These are phyloP conservation scores for Chaetogeoica ovagalla DNA, from an alignment of 2,888 invertebrate genomes.

Conservation along the genomic window DNA sequence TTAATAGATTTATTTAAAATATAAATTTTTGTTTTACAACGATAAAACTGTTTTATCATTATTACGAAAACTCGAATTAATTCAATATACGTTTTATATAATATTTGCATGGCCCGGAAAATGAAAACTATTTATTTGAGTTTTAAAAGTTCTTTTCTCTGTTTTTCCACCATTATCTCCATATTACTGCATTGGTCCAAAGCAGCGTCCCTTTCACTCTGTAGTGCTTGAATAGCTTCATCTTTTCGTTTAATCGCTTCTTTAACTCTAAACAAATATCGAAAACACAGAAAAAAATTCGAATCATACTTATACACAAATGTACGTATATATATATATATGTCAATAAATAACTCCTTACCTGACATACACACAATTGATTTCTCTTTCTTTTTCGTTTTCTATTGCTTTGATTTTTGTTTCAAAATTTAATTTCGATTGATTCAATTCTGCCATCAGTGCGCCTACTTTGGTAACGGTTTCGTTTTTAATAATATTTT, in stretches of 20 bases:
- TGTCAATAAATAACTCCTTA: conserved; percentile 58
- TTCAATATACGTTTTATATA: too few relatives aligned
- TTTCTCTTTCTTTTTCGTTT: conserved; percentile 71
- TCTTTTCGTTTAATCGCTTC: conserved; percentile 80
- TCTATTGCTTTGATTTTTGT: conserved; percentile 59
- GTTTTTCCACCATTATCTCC: conserved; percentile 76
- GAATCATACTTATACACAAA: too few relatives aligned
- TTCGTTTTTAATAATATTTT: conserved; percentile 66
- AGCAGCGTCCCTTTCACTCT: conserved; percentile 70
- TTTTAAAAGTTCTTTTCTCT: conserved; percentile 52
- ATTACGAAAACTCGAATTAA: too few relatives aligned
- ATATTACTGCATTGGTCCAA: conserved; percentile 74
- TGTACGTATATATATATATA: too few relatives aligned
- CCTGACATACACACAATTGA: conserved; percentile 80
- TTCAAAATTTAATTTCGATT: conserved; percentile 57
- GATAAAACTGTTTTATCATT: too few relatives aligned
- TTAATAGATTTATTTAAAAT: too few relatives aligned
- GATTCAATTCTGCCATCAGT: conserved; percentile 64
- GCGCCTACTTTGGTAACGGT: conserved; percentile 62
- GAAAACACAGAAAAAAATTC: background rate
- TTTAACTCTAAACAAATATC: conserved; percentile 68
- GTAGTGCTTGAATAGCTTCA: conserved; percentile 72
- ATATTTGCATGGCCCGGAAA: too few relatives aligned
- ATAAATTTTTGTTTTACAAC: too few relatives aligned
- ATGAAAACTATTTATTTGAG: conserved; percentile 19